Percentiles rank a stretch among this genome's conserved stretches.
Evolutionary conservation across 2,797 vertebrate genomes (phyloP).

Genomic region (Sebastes hopkinsi): DNA sequence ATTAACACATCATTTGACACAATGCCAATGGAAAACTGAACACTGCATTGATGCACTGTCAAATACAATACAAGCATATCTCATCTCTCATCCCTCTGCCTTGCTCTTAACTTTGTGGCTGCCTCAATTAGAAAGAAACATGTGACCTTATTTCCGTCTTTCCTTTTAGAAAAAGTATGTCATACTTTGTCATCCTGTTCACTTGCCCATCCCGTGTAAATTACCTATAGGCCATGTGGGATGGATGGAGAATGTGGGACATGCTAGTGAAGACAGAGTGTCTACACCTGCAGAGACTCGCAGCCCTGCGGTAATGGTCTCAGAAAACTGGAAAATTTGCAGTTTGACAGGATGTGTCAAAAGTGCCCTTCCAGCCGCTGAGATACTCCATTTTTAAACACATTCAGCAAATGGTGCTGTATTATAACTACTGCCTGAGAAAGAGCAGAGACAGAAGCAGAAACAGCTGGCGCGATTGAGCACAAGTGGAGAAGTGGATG

Average conservation of each 20-base stretch:
- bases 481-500: conserved; percentile 29
- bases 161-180: conserved; percentile 8
- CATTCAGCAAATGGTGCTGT: conserved; percentile 54
- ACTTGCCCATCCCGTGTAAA: conserved; percentile 33
- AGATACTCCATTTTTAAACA: conserved; percentile 70
- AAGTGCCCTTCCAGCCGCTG: conserved; percentile 53
- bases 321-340: conserved; percentile 62
- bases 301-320: conserved; percentile 62
- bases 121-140: conserved; percentile 39
- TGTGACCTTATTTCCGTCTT: conserved; percentile 11
- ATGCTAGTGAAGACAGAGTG: conserved; percentile 64
- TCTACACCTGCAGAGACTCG: conserved; percentile 65
- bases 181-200: conserved; percentile 39
- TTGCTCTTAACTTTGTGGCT: not conserved
- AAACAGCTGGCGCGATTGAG: conserved; percentile 39
- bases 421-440: conserved; percentile 41
- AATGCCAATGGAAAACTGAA: not conserved
- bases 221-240: conserved; percentile 33
- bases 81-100: conserved; percentile 1
- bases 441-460: conserved; percentile 18
- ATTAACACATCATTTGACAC: not conserved
- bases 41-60: not conserved
- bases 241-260: conserved; percentile 50
- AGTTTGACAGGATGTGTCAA: conserved; percentile 74
- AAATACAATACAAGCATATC: not conserved